Evolutionary conservation across 2,797 vertebrate species (phyloP).

Genomic region (Ctenopoma kingsleyae): DNA sequence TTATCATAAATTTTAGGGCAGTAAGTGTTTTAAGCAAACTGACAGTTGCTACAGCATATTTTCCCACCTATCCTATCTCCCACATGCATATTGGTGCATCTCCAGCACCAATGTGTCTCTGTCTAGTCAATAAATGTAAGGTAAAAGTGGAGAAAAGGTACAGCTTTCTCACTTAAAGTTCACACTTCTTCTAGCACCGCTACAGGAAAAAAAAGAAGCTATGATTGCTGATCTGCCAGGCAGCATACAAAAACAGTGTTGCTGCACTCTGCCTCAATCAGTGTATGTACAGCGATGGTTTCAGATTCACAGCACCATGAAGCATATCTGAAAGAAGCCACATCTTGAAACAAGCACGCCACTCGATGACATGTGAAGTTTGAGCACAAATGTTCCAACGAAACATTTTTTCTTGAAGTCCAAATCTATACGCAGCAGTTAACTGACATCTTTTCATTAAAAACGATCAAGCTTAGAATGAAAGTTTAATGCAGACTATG

Average conservation of each 20-base stretch:
- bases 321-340: neutral
- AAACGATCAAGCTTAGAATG: constrained; percentile 2
- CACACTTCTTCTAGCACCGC: neutral
- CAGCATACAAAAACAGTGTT: neutral
- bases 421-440: too few species aligned
- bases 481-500: neutral
- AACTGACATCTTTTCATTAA: neutral
- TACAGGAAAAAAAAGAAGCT: neutral
- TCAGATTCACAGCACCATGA: neutral
- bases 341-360: neutral
- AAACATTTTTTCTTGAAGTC: neutral
- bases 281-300: neutral
- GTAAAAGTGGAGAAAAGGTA: too few species aligned
- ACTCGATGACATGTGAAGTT: neutral
- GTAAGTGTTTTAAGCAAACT: neutral
- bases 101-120: neutral
- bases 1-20: neutral
- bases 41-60: neutral
- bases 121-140: neutral
- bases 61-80: neutral
- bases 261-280: neutral
- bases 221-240: neutral
- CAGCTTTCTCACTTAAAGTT: neutral
- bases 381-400: too few species aligned
- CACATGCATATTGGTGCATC: neutral